Evolutionary conservation across 2,888 invertebrate species (phyloP).

Genomic region (Loripinus fragilis): DNA sequence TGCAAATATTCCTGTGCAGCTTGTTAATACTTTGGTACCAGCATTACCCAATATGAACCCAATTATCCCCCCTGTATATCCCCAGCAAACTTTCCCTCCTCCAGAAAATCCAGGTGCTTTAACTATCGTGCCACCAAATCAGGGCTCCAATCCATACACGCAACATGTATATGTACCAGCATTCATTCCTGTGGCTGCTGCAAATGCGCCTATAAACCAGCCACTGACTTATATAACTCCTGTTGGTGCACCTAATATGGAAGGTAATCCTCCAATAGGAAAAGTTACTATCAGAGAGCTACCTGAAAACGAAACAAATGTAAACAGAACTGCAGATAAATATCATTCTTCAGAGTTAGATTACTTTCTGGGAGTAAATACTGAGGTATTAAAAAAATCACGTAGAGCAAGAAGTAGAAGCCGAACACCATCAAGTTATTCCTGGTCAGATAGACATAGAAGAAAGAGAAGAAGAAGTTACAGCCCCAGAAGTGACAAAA

Average conservation of each 20-base stretch:
- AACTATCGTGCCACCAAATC: not conserved
- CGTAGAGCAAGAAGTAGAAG: not conserved
- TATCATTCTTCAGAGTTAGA: slow-evolving; percentile 11
- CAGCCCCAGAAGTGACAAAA: not conserved
- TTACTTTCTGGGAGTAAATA: not conserved
- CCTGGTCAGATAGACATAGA: not conserved
- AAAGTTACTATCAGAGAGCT: not conserved
- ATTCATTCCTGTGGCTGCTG: not conserved
- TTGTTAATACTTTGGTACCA: not conserved
- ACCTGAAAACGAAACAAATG: not conserved
- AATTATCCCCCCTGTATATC: not conserved
- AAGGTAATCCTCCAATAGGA: too few relatives aligned
- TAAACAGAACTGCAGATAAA: not conserved
- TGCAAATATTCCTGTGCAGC: not conserved
- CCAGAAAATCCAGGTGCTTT: not conserved
- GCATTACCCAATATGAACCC: not conserved
- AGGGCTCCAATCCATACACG: not conserved
- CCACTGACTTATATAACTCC: not conserved
- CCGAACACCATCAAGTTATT: not conserved
- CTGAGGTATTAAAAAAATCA: not conserved
- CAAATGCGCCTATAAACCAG: not conserved
- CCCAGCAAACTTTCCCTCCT: not conserved
- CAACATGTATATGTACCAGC: slow-evolving; percentile 12
- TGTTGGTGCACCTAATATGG: not conserved
- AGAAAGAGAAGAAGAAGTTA: not conserved